Evolutionary conservation across 2,797 vertebrate species (phyloP), one percentile per base, ranked within the genome.

Genomic region (Anas flavirostris): DNA sequence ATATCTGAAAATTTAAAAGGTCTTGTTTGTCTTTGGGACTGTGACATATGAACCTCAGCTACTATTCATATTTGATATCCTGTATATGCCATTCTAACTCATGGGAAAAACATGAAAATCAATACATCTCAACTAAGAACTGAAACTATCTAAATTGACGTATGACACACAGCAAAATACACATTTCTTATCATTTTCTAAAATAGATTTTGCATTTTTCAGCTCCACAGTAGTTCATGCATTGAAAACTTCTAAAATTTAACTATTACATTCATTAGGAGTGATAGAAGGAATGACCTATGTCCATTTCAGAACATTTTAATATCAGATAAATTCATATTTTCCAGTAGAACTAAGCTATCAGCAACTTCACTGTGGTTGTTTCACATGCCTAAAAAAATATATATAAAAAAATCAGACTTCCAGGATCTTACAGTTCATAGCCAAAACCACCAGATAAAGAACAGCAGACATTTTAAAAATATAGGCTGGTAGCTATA

Each of bases 121-220:
- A 98, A 98, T 98, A 98, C 95, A 90, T 98, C 96, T 98, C 97
- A 97, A 91, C 96, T 98, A 98, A 98, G 97, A 98, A 98, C 98
- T 97, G 95, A 96, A 97, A 98, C 98, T 98, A 97, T 98, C 97
- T 96, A 95, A 98, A 96, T 81, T 88, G 92, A 94, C 97, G 95
- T 98, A 95, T 90, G 96, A 97, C 97, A 94, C 62, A 75, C 53
- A 94, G 82, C 41, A 89, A 91, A 96, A 96, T 85, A 87, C 91
- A 96, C 46, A 96, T 94, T 96, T 95, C 74, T 95, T 94, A 97
- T 95, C 26, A 95, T 95, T 96, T 96, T 94, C 63, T 90, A 63
- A 93, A 64, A 75, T 86, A 60, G 48, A 87, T 91, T 91, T 89
- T 90, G 37, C 22, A 78, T 39, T 95, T 95, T 80, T 76, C 19